Percentiles rank a stretch among this genome's conserved stretches.
phyloP scores from a whole-genome alignment of 37 sponge, comb jelly and placozoan genomes.

The Agelas oroides region DNA sequence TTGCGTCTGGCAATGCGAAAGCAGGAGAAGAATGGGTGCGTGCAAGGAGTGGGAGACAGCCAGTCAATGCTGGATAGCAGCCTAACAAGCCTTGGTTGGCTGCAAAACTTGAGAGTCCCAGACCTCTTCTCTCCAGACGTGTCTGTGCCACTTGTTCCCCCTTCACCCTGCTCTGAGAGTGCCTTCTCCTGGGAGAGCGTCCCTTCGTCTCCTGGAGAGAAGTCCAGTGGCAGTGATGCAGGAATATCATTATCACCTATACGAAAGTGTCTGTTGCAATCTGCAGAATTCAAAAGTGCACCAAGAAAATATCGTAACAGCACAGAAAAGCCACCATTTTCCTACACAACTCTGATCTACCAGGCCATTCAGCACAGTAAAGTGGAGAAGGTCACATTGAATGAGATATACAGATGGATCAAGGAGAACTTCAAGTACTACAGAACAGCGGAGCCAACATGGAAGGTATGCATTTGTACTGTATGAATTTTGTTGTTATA shows the following conservation, averaged over 20 bases:
- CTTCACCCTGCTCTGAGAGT: constrained; percentile 7
- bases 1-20: background rate
- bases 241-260: constrained; percentile 52
- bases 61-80: constrained; percentile 68
- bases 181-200: constrained; percentile 17
- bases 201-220: constrained; percentile 18
- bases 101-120: constrained; percentile 65
- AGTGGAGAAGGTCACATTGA: constrained; percentile 59
- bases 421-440: constrained; percentile 90
- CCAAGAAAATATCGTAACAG: constrained; percentile 49
- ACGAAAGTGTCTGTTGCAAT: constrained; percentile 57
- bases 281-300: constrained; percentile 43
- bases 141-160: background rate
- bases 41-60: background rate
- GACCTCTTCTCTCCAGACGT: constrained; percentile 35
- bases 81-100: constrained; percentile 89
- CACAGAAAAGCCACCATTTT: constrained; percentile 79
- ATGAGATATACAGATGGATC: constrained; percentile 92
- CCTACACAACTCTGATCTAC: constrained; percentile 87
- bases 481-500: no score
- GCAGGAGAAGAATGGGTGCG: background rate
- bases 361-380: constrained; percentile 81
- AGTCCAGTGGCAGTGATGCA: background rate
- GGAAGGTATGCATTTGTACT: constrained; percentile 74
- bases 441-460: constrained; percentile 74